Evolutionary conservation across 2,888 invertebrate species (phyloP), one percentile per base, ranked within the genome.

Genomic region (Drosophila falleni): DNA sequence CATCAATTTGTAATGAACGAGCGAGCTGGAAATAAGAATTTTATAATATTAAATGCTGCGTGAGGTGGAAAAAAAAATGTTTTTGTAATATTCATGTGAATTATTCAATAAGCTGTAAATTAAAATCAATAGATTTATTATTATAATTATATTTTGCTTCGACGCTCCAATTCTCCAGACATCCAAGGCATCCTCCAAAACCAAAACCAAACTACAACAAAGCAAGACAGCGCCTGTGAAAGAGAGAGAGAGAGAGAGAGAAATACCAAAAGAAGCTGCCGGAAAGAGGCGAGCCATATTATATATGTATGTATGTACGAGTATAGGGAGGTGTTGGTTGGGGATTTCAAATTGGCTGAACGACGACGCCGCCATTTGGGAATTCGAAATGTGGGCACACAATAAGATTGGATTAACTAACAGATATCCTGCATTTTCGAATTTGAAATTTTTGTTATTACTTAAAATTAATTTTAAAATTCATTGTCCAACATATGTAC

Each of bases 171-270:
- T 71, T 59, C 74, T 63, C 59, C 49, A 31, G n/a, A 23, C 23
- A 31, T 76, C 69, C 77, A 61, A 31, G 16, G 6, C n/a, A 37
- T 42, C 35, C n/a, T 72, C 66, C 68, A 60, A 53, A 53, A 51
- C 67, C 87, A 70, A 79, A 81, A 80, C 85, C 82, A 81, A 85
- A 88, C 86, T 87, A 84, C 86, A 88, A 80, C 89, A 72, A 80
- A 71, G 51, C 61, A 44, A 55, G 63, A 50, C 72, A 80, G 68
- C 75, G 84, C 76, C 89, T 86, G 84, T 8, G 64, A 80, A 79
- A 58, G 59, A 76, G 44, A 56, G 46, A 50, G 29, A 61, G 54
- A 70, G 51, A 64, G 53, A 61, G 62, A 54, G 51, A 63, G 53
- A 68, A 65, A 55, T 54, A 46, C 49, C 70, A 46, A 50, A 51